phyloP scores from a whole-genome alignment of 2,888 invertebrate species.

The Branchipolynoe longqiensis region DNA sequence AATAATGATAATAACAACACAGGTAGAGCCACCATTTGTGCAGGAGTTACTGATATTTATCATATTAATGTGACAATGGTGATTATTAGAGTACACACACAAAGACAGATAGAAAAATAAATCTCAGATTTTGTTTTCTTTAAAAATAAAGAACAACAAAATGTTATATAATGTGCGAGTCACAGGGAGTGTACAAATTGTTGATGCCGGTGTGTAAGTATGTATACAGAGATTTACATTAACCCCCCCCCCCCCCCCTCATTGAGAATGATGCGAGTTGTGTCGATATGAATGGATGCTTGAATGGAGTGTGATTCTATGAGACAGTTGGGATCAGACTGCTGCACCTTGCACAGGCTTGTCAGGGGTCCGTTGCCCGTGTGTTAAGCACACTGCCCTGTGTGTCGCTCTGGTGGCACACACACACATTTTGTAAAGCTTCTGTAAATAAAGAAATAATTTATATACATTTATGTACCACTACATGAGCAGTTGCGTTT shows the following conservation, averaged over 20 bases:
- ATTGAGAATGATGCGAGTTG: too few relatives aligned
- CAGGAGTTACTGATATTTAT: constrained; percentile 20
- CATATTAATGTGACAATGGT: too few relatives aligned
- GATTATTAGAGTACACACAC: background rate
- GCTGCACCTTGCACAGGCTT: constrained; percentile 12
- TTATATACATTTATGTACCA: constrained; percentile 59
- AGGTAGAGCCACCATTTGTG: background rate
- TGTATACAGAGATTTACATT: constrained; percentile 54
- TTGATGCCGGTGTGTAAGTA: constrained; percentile 43
- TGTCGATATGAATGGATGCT: constrained; percentile 22
- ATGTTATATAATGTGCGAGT: constrained; percentile 52
- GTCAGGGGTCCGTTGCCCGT: background rate
- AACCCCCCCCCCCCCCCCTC: too few relatives aligned
- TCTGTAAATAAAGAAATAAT: constrained; percentile 60
- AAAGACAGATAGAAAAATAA: background rate
- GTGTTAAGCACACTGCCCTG: constrained; percentile 36
- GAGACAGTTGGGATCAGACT: constrained; percentile 9
- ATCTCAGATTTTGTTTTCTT: constrained; percentile 25
- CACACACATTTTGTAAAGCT: constrained; percentile 60
- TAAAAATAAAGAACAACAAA: too few relatives aligned
- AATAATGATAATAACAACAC: too few relatives aligned
- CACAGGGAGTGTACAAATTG: constrained; percentile 48
- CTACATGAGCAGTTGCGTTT: background rate
- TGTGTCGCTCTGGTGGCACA: constrained; percentile 26
- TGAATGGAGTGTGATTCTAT: constrained; percentile 34